phyloP scores from a whole-genome alignment of 1,140 invertebrate species.

The Drosophila dunni region DNA sequence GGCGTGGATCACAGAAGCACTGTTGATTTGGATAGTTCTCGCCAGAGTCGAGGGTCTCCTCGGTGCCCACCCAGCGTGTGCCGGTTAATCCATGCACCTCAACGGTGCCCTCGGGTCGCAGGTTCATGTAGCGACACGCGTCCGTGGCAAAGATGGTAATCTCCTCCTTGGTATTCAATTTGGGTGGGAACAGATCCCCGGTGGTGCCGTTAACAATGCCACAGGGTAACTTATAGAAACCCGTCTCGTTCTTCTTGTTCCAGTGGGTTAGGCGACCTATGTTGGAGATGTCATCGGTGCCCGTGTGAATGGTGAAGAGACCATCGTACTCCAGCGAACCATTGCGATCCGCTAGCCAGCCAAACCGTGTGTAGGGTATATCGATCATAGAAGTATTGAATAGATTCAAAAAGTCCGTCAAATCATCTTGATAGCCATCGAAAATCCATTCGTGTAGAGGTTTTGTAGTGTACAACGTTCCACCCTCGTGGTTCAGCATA shows the following conservation, averaged over 20 bases:
- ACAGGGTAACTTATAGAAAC: constrained; percentile 87
- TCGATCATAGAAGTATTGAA: constrained; percentile 86
- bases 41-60: constrained; percentile 89
- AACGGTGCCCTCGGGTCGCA: constrained; percentile 69
- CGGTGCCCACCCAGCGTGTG: constrained; percentile 87
- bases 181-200: constrained; percentile 92
- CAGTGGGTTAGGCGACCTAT: constrained; percentile 89
- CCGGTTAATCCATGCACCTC: constrained; percentile 86
- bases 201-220: constrained; percentile 88
- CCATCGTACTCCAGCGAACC: constrained; percentile 89
- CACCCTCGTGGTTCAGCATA: constrained; percentile 86
- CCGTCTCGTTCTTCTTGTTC: constrained; percentile 87
- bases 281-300: constrained; percentile 87
- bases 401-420: constrained; percentile 87
- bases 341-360: constrained; percentile 93
- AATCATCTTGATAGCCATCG: constrained; percentile 90
- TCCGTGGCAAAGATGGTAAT: constrained; percentile 89
- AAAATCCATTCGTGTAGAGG: constrained; percentile 89
- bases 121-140: constrained; percentile 87
- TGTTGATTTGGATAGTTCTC: constrained; percentile 86
- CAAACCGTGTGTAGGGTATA: constrained; percentile 90
- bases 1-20: constrained; percentile 86
- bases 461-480: constrained; percentile 87
- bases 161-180: constrained; percentile 85
- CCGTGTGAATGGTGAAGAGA: constrained; percentile 90